Evolutionary conservation across 1,140 invertebrate species (phyloP), one percentile per base, ranked within the genome.

Genomic region (Leptopilina boulardi): DNA sequence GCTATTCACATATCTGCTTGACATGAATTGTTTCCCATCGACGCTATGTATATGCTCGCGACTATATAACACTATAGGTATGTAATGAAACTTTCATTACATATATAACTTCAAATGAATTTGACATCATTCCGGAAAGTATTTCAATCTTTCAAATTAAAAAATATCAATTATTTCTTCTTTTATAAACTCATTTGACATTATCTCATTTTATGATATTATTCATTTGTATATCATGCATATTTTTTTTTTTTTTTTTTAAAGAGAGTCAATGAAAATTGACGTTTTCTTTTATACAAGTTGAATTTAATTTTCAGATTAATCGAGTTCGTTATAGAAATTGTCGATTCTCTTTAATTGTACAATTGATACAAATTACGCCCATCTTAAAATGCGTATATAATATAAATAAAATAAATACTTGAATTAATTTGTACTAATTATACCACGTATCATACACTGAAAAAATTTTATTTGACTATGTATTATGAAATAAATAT

Each of bases 11-110:
- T 42, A 71, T 71, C 59, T 66, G 26, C 59, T 30, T 66, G 59
- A 34, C 41, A 71, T 71, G 41, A 44, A 71, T 71, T 71, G 34
- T 71, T n/a, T 71, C 41, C 26, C 72, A 54, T 54, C 30, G 42
- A 74, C 73, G 30, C n/a, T n/a, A n/a, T n/a, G n/a, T n/a, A n/a
- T n/a, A 54, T 74, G 41, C 44, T 2, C 5, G 34, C 30, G 30
- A 34, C 2, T 34, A 34, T 38, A 38, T 6, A 38, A 71, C 70
- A 23, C 56, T 30, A 21, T 59, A 59, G 13, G 4, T 13, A 13
- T 23, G 23, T 34, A 66, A 66, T 66, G 59, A 30, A 66, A 66
- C 21, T 66, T 66, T 66, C 59, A 66, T 66, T 66, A 66, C 10
- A 66, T 66, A 66, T 4, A 38, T 38, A 66, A 26, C 59, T 34